Evolutionary conservation across 2,113 vertebrate genomes (phyloP).

Genomic region (Piprites chloris): DNA sequence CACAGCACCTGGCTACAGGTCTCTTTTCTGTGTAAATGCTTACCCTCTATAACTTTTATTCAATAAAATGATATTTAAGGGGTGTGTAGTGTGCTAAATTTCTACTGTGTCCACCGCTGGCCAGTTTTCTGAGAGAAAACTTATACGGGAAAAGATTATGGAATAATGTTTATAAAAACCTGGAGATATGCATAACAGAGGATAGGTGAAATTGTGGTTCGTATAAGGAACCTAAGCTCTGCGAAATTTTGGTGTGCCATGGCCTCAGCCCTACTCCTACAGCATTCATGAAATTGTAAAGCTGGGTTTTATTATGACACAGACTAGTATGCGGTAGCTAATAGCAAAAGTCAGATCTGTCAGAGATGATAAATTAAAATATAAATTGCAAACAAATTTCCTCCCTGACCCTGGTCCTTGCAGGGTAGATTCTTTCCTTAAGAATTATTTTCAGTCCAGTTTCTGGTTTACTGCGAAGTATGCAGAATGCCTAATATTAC

Average conservation of each 20-base stretch:
- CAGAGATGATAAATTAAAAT: neutral
- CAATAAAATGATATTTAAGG: neutral
- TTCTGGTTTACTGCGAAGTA: neutral
- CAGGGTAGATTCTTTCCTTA: neutral
- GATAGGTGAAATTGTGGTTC: neutral
- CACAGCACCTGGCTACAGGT: neutral
- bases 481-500: neutral
- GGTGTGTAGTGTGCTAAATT: neutral
- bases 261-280: neutral
- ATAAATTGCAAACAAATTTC: neutral
- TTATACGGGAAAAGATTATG: neutral
- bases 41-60: neutral
- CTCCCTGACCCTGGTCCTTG: fast-evolving
- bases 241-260: neutral
- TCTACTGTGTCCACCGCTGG: neutral
- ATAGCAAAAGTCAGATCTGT: neutral
- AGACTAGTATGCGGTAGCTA: neutral
- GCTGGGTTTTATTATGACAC: neutral
- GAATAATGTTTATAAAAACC: neutral
- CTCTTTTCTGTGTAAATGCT: neutral
- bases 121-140: neutral
- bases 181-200: neutral
- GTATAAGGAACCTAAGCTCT: neutral
- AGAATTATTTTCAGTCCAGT: neutral
- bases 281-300: neutral